Evolutionary conservation across 2,113 vertebrate species (phyloP), one percentile per base, ranked within the genome.

Genomic region (Saguinus midas): DNA sequence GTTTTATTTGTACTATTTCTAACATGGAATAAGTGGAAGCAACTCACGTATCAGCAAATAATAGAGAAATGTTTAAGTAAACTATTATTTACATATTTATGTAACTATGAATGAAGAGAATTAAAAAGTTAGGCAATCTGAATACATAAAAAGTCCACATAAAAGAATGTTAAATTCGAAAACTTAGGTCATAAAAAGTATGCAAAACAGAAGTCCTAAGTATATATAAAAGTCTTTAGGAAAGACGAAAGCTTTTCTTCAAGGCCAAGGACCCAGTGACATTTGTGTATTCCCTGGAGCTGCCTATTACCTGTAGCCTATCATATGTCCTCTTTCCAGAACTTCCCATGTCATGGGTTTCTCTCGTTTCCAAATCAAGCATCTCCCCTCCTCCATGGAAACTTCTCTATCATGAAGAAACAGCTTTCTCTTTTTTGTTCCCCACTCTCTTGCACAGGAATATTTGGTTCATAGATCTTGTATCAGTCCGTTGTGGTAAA

Each of bases 11-110:
- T 82, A 66, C 11, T 66, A 45, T 84, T 88, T 80, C 25, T 90
- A 88, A 94, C 50, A 80, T n/a, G 43, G 52, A 87, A 64, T 78
- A 86, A 93, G 3, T 92, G 32, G n/a, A 88, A 88, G 85, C 16
- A 52, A 95, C 12, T 32, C 72, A 29, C 1, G n/a, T 75, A 25
- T 75, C 50, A 76, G 17, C 73, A 82, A 97, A 35, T 68, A 88
- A 70, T 12, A 73, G 35, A 66, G 75, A 98, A 90, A 78, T 57
- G 25, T 78, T 95, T 66, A 87, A 84, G 35, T 85, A 92, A 88
- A 55, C 13, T 75, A 68, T 68, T 32, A 17, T 35, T 68, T 4
- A 17, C 16, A 64, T 32, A 64, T 64, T 64, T 32, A 89, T 55
- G 29, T 45, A 76, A 80, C 8, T 87, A 68, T 40, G 89, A 81